phyloP scores from a whole-genome alignment of 2,113 vertebrate genomes.

The Leptobrachium ailaonicum region DNA sequence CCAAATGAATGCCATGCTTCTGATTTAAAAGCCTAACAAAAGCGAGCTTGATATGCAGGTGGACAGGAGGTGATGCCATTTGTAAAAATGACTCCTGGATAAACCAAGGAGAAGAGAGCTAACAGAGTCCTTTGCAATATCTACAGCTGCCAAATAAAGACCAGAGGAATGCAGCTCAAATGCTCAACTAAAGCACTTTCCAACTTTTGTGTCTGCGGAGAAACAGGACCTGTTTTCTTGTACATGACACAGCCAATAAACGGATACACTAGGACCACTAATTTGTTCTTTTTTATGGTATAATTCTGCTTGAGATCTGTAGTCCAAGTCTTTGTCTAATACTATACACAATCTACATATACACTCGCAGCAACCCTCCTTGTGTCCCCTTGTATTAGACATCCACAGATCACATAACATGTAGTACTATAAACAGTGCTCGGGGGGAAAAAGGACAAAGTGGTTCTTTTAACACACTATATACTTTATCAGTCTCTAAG shows the following conservation, averaged over 20 bases:
- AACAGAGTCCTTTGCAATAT: constrained; percentile 6
- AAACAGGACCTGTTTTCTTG: neutral
- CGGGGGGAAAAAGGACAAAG: too few species aligned
- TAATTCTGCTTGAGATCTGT: neutral
- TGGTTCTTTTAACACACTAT: too few species aligned
- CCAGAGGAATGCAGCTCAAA: constrained; percentile 23
- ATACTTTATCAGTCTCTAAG: too few species aligned
- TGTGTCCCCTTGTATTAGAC: too few species aligned
- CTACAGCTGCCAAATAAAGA: constrained; percentile 16
- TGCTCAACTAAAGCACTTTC: constrained; percentile 1
- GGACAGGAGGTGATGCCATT: constrained; percentile 41
- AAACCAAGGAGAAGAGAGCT: constrained; percentile 39
- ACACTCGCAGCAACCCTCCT: too few species aligned
- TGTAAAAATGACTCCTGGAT: constrained; percentile 34
- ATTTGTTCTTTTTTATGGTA: neutral
- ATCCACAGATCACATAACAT: too few species aligned
- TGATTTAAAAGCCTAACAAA: constrained; percentile 8
- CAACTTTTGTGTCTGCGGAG: neutral
- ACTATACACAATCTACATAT: too few species aligned
- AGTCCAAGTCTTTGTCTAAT: too few species aligned
- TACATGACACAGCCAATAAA: neutral
- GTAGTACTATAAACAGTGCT: too few species aligned
- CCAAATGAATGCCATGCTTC: constrained; percentile 17
- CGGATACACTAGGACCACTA: neutral
- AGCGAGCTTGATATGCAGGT: constrained; percentile 31